A percentile compares a stretch with the other conserved stretches of the same genome.
phyloP scores from a whole-genome alignment of 1,140 invertebrate species.

The Agrilus planipennis region DNA sequence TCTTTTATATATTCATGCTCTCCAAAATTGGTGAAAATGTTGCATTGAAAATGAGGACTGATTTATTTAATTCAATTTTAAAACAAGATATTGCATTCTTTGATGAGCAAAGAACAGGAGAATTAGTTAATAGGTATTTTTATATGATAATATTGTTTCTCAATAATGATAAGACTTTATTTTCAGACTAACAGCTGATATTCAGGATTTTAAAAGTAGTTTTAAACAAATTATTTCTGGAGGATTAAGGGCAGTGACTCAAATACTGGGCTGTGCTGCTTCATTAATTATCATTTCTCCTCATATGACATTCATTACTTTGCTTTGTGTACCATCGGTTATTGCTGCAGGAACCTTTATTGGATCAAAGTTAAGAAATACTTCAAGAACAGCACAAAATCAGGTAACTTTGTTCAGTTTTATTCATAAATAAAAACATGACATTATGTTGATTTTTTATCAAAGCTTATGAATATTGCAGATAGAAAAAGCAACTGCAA shows the following conservation, averaged over 20 bases:
- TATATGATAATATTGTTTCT: slow-evolving; percentile 8
- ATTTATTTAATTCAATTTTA: slow-evolving; percentile 74
- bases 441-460: slow-evolving; percentile 1
- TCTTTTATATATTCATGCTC: slow-evolving; percentile 76
- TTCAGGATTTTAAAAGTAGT: slow-evolving; percentile 94
- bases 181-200: slow-evolving; percentile 74
- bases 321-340: slow-evolving; percentile 70
- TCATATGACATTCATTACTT: slow-evolving; percentile 69
- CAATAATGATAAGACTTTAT: slow-evolving; percentile 12
- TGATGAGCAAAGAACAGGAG: slow-evolving; percentile 80
- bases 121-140: slow-evolving; percentile 69
- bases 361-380: slow-evolving; percentile 55
- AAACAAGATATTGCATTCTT: slow-evolving; percentile 86
- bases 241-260: slow-evolving; percentile 70
- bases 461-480: too few relatives aligned
- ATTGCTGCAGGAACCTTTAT: slow-evolving; percentile 65
- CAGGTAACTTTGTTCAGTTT: slow-evolving; percentile 43
- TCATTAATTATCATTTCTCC: slow-evolving; percentile 77
- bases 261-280: slow-evolving; percentile 68
- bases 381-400: slow-evolving; percentile 64
- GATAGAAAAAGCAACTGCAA: slow-evolving; percentile 69
- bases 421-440: background rate
- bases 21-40: slow-evolving; percentile 79
- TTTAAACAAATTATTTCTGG: slow-evolving; percentile 88
- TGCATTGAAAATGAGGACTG: slow-evolving; percentile 63